Evolutionary conservation across 2,113 vertebrate species (phyloP).

Genomic region (Dicaeum eximium): DNA sequence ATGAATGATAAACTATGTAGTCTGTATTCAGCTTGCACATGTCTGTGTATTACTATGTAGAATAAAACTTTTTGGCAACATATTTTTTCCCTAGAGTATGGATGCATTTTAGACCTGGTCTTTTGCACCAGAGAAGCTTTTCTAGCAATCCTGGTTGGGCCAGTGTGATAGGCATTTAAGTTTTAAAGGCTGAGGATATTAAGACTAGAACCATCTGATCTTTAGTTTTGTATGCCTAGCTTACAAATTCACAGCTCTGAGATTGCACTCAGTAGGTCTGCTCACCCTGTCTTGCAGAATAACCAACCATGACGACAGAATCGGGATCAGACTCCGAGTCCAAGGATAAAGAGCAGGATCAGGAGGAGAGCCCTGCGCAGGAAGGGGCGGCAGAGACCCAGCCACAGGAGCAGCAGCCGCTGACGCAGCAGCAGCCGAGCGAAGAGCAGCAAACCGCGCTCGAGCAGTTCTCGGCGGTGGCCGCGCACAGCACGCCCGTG

Average conservation of each 20-base stretch:
- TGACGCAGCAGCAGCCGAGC: background rate
- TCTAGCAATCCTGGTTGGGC: background rate
- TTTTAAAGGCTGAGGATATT: background rate
- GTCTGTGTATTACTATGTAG: background rate
- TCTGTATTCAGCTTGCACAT: background rate
- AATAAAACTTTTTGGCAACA: background rate
- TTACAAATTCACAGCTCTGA: background rate
- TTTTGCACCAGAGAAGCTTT: background rate
- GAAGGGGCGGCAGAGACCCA: conserved; percentile 46
- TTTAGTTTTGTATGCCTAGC: background rate
- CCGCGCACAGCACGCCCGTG: conserved; percentile 83
- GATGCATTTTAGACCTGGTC: background rate
- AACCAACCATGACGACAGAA: conserved; percentile 94
- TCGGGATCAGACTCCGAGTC: conserved; percentile 86
- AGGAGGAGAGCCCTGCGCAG: conserved; percentile 66
- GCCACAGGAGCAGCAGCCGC: conserved; percentile 28
- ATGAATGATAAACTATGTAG: background rate
- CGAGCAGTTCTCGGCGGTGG: conserved; percentile 80
- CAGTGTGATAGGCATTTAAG: background rate
- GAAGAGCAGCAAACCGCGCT: conserved; percentile 67
- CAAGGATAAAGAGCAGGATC: conserved; percentile 82
- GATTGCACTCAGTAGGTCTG: background rate
- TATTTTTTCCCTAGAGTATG: background rate
- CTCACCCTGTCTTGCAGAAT: conserved; percentile 72
- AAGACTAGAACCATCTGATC: background rate